Evolutionary conservation across 2,113 vertebrate genomes (phyloP).

Genomic region (Cichladusa arquata): DNA sequence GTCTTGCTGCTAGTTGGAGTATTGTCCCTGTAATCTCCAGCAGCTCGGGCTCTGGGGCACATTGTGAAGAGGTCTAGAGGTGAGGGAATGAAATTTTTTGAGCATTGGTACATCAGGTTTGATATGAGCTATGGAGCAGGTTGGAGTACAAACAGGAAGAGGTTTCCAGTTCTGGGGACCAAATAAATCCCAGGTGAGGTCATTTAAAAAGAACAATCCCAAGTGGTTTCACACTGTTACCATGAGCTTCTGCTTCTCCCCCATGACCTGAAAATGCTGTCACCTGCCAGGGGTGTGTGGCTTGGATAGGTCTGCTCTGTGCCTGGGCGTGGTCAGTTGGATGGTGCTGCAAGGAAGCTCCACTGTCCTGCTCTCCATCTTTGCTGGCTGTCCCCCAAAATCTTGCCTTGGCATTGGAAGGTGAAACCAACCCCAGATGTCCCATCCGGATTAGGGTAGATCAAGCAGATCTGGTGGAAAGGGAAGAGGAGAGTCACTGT

Average conservation of each 20-base stretch:
- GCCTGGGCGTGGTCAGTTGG: not conserved
- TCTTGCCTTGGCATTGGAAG: not conserved
- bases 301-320: not conserved
- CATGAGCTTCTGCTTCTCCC: not conserved
- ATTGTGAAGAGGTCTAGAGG: not conserved
- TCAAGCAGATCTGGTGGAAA: not conserved
- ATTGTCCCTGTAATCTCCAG: not conserved
- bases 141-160: not conserved
- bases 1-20: not conserved
- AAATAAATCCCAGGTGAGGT: not conserved
- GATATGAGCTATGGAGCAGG: not conserved
- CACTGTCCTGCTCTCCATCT: too few species aligned
- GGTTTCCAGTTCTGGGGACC: not conserved
- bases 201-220: too few species aligned
- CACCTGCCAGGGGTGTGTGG: not conserved
- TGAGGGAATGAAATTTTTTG: not conserved
- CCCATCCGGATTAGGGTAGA: fast-evolving
- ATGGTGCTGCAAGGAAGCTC: not conserved
- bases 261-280: not conserved
- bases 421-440: not conserved
- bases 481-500: not conserved
- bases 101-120: not conserved
- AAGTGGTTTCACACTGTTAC: not conserved
- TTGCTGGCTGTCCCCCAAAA: not conserved
- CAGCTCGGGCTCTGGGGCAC: not conserved